Base-by-base conservation (phyloP, 2,888 invertebrate species). In the Pandemis corylana region DNA sequence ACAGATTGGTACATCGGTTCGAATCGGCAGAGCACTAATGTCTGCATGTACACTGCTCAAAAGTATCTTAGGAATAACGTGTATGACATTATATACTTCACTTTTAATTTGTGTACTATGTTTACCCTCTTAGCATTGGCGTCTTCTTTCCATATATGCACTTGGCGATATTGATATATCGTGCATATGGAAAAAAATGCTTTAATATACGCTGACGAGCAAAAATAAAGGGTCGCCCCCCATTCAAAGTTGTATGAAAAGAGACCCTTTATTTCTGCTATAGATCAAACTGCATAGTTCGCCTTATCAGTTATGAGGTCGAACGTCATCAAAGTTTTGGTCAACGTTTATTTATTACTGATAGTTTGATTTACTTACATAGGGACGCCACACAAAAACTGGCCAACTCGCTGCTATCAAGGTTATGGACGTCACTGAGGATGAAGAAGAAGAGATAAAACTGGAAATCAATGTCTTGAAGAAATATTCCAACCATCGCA, bases 361-460 rank as follows among this genome's bases (percentile, higher is more conserved):
- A 59, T 59, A 5, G 28, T 59, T 59, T 71, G 13, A 49, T 69
- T 76, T 87, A 80, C 75, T 92, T 44, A 13, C 9, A 3, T 20
- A 99, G 98, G 99, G 99, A 80, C 97, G 99, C 76, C 99, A 99
- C 94, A 99, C 99, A 81, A 99, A 99, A 96, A 99, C 99, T 82
- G 99, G 99, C 81, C 99, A 99, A 95, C 96, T 99, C 95, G 99
- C 99, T 81, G 99, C 99, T 92, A 99, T 99, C 94, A 99, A 99
- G 96, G 99, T 99, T 89, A 99, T 99, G 99, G 99, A 99, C 94
- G 99, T 99, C 86, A 99, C 99, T 82, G 99, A 99, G 96, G 99
- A 99, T 91, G 99, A 99, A 93, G 99, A 99, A 90, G 99, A 99
- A 94, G 99, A 99, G 95, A 99, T 99, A 83, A 99, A 99, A 93